These are phyloP conservation scores for Catagonus wagneri DNA, from an alignment of 2,113 vertebrate species.

Conservation along the genomic window DNA sequence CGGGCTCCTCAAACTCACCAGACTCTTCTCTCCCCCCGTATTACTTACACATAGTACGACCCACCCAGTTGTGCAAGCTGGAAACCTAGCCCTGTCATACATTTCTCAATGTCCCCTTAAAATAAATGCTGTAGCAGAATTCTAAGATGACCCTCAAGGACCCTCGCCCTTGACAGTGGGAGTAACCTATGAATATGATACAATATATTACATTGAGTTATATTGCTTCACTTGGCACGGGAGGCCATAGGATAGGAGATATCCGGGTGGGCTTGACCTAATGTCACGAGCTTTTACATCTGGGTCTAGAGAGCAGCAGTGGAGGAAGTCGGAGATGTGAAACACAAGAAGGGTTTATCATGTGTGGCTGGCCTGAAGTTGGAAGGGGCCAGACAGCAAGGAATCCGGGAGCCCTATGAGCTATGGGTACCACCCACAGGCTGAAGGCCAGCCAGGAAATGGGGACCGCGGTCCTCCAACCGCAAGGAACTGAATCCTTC, in stretches of 20 bases:
- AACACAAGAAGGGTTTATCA: background rate
- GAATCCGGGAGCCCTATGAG: background rate
- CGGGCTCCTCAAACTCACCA: background rate
- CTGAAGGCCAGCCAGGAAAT: background rate
- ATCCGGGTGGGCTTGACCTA: background rate
- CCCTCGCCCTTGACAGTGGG: too few relatives aligned
- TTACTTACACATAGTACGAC: background rate
- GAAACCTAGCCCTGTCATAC: background rate
- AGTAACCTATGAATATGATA: background rate
- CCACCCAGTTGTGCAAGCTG: background rate
- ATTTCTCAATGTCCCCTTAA: background rate
- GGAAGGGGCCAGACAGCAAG: background rate
- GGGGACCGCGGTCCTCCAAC: background rate
- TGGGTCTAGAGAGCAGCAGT: background rate
- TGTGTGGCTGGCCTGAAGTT: background rate
- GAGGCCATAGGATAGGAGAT: background rate
- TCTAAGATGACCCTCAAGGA: background rate
- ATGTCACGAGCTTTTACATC: background rate
- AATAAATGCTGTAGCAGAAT: background rate
- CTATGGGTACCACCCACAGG: background rate
- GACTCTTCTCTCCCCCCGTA: background rate
- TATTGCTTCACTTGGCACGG: background rate
- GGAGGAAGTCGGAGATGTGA: background rate
- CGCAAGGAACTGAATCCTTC: background rate
- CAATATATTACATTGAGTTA: rapidly evolving